Percentiles rank a stretch among this genome's conserved stretches.
phyloP scores from a whole-genome alignment of 1,140 invertebrate genomes.

The fruit fly (Drosophila melanogaster) region DNA sequence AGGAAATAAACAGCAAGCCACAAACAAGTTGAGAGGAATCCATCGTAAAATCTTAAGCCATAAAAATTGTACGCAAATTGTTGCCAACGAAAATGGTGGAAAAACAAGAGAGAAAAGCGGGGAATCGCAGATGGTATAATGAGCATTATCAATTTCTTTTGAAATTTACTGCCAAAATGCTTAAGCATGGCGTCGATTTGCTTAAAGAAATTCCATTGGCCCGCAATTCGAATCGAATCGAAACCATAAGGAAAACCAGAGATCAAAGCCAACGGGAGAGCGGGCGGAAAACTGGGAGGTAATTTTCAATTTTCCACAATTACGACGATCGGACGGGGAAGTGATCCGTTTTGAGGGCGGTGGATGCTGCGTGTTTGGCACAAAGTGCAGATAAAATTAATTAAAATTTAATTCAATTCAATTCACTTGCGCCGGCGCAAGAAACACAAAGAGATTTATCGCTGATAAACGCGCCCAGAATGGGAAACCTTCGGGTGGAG shows the following conservation, averaged over 20 bases:
- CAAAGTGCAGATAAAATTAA: constrained; percentile 83
- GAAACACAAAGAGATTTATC: constrained; percentile 83
- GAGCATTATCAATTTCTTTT: constrained; percentile 81
- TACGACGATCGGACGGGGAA: constrained; percentile 47
- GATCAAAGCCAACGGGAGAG: constrained; percentile 64
- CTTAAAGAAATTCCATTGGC: constrained; percentile 78
- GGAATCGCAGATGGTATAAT: constrained; percentile 47
- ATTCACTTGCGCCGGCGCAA: constrained; percentile 78
- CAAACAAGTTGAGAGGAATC: constrained; percentile 42
- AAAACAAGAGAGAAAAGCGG: constrained; percentile 25
- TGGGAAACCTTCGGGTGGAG: constrained; percentile 55
- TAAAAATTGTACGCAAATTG: constrained; percentile 73
- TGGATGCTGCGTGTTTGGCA: constrained; percentile 32
- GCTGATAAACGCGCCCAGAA: constrained; percentile 81
- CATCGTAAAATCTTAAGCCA: constrained; percentile 68
- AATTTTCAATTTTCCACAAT: constrained; percentile 83
- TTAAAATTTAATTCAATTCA: constrained; percentile 84
- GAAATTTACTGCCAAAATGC: constrained; percentile 83
- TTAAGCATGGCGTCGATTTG: constrained; percentile 82
- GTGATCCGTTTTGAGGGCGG: constrained; percentile 40
- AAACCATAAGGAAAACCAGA: constrained; percentile 62
- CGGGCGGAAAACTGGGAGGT: neutral
- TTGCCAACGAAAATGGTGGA: constrained; percentile 40
- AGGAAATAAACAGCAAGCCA: constrained; percentile 11
- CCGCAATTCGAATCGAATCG: constrained; percentile 20